Percentiles rank a stretch among this genome's conserved stretches.
These are phyloP conservation scores for Erpobdella octoculata DNA, from an alignment of 2,888 invertebrate species.

Conservation along the genomic window DNA sequence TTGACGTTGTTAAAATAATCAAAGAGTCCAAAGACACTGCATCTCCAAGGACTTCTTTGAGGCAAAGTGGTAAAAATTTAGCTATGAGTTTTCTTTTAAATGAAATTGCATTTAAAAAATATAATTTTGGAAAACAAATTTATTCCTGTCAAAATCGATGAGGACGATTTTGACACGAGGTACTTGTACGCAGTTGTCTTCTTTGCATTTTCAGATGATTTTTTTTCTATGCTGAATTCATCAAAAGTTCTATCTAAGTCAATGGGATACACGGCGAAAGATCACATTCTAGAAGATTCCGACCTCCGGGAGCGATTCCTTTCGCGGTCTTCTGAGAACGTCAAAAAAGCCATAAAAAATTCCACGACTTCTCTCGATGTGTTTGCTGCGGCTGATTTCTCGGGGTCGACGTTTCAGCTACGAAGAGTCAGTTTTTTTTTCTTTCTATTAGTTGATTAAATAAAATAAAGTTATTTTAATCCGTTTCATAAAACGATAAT, in stretches of 20 bases:
- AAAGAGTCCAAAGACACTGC: not conserved
- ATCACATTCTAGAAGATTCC: too few relatives aligned
- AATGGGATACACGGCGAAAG: not conserved
- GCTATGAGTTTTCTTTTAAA: not conserved
- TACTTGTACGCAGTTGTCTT: too few relatives aligned
- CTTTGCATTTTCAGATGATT: not conserved
- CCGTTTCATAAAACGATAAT: not conserved
- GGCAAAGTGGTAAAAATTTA: too few relatives aligned
- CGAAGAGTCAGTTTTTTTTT: too few relatives aligned
- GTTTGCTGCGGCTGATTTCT: too few relatives aligned
- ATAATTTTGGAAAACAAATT: not conserved
- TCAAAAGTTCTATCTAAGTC: not conserved
- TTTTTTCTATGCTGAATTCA: too few relatives aligned
- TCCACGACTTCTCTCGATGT: not conserved
- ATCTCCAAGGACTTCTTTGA: not conserved
- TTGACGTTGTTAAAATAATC: conserved; percentile 42
- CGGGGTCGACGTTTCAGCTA: too few relatives aligned
- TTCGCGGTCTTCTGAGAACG: not conserved
- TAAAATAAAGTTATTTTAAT: not conserved
- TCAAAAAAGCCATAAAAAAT: not conserved
- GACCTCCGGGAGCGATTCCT: not conserved
- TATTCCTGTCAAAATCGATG: too few relatives aligned
- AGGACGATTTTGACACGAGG: too few relatives aligned
- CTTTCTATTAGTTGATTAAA: too few relatives aligned
- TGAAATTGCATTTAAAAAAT: not conserved